Evolutionary conservation across 2,888 invertebrate species (phyloP), one percentile per base, ranked within the genome.

Genomic region (Erebia aethiops): DNA sequence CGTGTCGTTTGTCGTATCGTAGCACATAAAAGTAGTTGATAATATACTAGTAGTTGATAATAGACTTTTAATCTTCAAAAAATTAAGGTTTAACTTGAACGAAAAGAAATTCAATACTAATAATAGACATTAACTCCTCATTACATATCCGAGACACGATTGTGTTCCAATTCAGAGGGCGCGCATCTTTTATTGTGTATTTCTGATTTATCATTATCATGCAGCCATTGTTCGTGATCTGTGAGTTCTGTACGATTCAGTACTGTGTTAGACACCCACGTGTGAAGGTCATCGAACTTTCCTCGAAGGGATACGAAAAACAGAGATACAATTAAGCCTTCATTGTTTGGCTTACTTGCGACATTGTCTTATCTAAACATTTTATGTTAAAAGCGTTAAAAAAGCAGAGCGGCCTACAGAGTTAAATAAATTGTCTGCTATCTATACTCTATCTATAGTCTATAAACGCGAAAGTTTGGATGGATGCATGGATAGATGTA

Each of bases 331-430:
- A 91, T 92, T 92, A 91, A 89, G 84, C 82, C 78, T 77, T 88
- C 88, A 90, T 92, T 92, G 92, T 92, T 91, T 90, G 82, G 81
- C 81, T 78, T 74, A 73, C 78, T 91, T 90, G 86, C 87, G 86
- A 90, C 88, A 90, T 84, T 83, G 78, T 78, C 84, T 88, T 89
- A 89, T 88, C 88, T 89, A 82, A 85, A 86, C 81, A 83, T 84
- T 85, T 83, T 86, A 83, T 78, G 78, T 85, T 81, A 80, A 79
- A 77, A 78, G 77, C 74, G 71, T 76, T 79, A 78, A 80, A 85
- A 85, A 86, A 84, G 83, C 79, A 74, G 79, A 72, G 77, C 77
- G 81, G 80, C 81, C 81, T 80, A 81, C 80, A 75, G 79, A 77
- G 80, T 82, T 82, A 80, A 84, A 83, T 82, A 84, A 86, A 86